Conservation (phyloP, 1,140 invertebrate species). For the Tetranychus urticae region DNA sequence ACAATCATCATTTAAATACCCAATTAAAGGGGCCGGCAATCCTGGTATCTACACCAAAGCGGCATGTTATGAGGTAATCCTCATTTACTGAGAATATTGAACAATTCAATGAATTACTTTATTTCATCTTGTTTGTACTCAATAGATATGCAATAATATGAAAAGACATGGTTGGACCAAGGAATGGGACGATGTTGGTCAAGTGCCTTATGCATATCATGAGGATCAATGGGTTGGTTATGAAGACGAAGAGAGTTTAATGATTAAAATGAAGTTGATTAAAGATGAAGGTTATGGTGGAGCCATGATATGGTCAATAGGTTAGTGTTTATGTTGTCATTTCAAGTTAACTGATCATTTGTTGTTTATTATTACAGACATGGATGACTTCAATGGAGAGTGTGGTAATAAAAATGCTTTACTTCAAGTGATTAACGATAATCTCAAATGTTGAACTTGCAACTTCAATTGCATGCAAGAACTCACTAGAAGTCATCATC, state of each 20-base stretch:
- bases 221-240: slow-evolving; percentile 77
- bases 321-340: no score
- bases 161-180: slow-evolving; percentile 44
- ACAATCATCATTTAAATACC: slow-evolving; percentile 50
- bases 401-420: slow-evolving; percentile 15
- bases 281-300: slow-evolving; percentile 19
- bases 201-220: slow-evolving; percentile 59
- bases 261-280: slow-evolving; percentile 35
- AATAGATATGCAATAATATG: slow-evolving; percentile 49
- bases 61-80: slow-evolving; percentile 19
- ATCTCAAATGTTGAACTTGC: slow-evolving; percentile 46
- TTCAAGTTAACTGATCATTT: no score
- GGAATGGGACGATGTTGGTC: slow-evolving; percentile 55
- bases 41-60: slow-evolving; percentile 19
- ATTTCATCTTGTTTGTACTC: neutral
- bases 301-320: slow-evolving; percentile 23
- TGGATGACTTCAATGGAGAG: slow-evolving; percentile 18
- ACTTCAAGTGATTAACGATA: slow-evolving; percentile 37
- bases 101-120: no score
- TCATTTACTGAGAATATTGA: no score
- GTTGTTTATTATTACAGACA: slow-evolving; percentile 10
- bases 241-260: slow-evolving; percentile 48
- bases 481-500: no score
- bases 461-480: no score
- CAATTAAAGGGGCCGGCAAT: slow-evolving; percentile 42